These are phyloP conservation scores for Mustelus asterias DNA, from an alignment of 2,113 vertebrate genomes.

Conservation along the genomic window DNA sequence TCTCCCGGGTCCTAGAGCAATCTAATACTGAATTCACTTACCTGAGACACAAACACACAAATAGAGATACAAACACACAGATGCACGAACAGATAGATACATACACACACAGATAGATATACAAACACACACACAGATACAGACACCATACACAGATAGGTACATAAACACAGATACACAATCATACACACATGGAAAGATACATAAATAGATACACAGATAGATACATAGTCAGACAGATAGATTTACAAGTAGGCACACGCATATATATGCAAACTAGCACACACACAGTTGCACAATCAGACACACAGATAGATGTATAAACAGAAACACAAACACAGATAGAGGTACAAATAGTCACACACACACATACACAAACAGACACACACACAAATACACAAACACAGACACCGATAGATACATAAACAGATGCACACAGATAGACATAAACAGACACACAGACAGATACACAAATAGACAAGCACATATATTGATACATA, in stretches of 20 bases:
- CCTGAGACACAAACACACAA: neutral
- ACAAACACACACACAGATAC: too few species aligned
- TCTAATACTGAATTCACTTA: neutral
- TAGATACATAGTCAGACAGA: too few species aligned
- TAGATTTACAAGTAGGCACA: too few species aligned
- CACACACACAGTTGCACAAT: neutral
- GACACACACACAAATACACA: neutral
- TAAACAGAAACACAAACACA: neutral
- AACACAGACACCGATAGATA: neutral
- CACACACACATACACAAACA: too few species aligned
- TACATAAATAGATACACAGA: too few species aligned
- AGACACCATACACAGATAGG: neutral
- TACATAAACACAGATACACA: neutral
- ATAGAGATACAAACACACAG: neutral
- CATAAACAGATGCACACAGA: too few species aligned
- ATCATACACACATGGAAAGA: neutral
- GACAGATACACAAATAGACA: too few species aligned
- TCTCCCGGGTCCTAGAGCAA: slow-evolving; percentile 24
- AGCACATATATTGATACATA: too few species aligned
- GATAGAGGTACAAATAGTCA: neutral
- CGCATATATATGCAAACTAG: neutral
- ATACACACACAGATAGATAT: neutral
- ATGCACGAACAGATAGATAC: too few species aligned
- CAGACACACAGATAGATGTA: neutral
- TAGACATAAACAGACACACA: too few species aligned